Conservation (phyloP, 53 echinoderm and acorn worm genomes). For the Paracentrotus lividus region DNA sequence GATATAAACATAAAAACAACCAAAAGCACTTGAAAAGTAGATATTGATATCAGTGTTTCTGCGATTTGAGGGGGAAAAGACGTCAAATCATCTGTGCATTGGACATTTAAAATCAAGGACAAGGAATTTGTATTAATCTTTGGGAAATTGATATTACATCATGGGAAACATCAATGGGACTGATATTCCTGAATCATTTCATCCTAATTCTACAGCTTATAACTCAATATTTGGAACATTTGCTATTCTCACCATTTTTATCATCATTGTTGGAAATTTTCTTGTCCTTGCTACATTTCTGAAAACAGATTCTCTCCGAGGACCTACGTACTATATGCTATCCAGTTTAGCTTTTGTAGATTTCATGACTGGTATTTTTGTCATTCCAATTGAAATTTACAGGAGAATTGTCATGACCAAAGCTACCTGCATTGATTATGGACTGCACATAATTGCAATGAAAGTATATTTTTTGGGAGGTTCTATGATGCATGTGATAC, state of each 20-base stretch:
- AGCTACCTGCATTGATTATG: background rate
- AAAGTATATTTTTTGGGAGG: background rate
- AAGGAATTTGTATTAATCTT: no score
- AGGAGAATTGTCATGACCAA: background rate
- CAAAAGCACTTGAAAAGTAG: no score
- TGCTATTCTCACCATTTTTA: background rate
- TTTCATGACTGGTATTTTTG: background rate
- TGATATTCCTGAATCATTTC: background rate
- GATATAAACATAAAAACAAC: no score
- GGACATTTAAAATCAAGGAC: no score
- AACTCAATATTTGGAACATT: background rate
- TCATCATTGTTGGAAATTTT: background rate
- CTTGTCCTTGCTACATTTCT: constrained; percentile 8
- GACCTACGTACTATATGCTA: background rate
- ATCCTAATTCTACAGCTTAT: background rate
- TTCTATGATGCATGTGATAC: background rate
- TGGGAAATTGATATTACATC: no score
- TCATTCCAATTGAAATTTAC: background rate
- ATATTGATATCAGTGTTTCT: no score
- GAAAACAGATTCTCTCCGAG: constrained; percentile 8
- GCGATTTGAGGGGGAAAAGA: no score
- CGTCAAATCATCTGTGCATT: no score
- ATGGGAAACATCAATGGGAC: no score
- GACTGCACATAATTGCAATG: background rate
- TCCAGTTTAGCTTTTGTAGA: constrained; percentile 34